Evolutionary conservation across 2,888 invertebrate genomes (phyloP).

Genomic region (Drosophila cyrtoloma): DNA sequence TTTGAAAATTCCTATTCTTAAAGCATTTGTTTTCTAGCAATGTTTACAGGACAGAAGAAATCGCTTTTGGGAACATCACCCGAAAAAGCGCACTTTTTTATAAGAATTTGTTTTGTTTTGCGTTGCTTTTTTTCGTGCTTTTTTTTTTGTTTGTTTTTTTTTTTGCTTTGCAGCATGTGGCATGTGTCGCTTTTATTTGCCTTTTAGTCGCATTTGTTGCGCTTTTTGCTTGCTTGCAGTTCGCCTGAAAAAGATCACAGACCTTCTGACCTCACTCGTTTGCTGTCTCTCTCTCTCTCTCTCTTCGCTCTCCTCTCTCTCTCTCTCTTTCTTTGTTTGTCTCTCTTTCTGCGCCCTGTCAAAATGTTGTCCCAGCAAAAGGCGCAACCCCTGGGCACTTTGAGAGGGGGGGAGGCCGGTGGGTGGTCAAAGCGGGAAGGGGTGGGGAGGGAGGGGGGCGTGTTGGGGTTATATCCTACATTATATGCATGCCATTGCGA

Average conservation of each 20-base stretch:
- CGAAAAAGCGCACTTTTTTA: slow-evolving; percentile 12
- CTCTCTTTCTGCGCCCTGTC: slow-evolving; percentile 42
- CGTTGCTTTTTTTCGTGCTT: neutral
- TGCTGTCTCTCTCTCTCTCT: slow-evolving; percentile 20
- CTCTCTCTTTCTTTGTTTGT: slow-evolving; percentile 49
- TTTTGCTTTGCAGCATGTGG: slow-evolving; percentile 22
- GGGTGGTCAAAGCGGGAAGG: slow-evolving; percentile 28
- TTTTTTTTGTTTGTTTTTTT: neutral
- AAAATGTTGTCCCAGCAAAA: slow-evolving; percentile 47
- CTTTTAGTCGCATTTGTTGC: slow-evolving; percentile 51
- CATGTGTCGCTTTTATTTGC: slow-evolving; percentile 53
- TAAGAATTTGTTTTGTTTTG: slow-evolving; percentile 8
- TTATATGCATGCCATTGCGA: slow-evolving; percentile 71
- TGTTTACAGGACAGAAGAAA: neutral
- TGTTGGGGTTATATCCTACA: slow-evolving; percentile 35
- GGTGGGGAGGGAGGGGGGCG: neutral
- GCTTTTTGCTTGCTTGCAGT: slow-evolving; percentile 63
- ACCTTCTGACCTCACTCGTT: slow-evolving; percentile 79
- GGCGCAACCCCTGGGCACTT: slow-evolving; percentile 41
- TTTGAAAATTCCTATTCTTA: neutral
- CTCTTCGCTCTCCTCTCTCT: slow-evolving; percentile 2
- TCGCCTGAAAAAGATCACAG: slow-evolving; percentile 77
- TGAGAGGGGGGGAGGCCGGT: neutral
- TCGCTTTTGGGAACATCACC: slow-evolving; percentile 11
- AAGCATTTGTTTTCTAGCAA: neutral